Evolutionary conservation across 2,113 vertebrate species (phyloP), one percentile per base, ranked within the genome.

Genomic region (Pangasianodon gigas): DNA sequence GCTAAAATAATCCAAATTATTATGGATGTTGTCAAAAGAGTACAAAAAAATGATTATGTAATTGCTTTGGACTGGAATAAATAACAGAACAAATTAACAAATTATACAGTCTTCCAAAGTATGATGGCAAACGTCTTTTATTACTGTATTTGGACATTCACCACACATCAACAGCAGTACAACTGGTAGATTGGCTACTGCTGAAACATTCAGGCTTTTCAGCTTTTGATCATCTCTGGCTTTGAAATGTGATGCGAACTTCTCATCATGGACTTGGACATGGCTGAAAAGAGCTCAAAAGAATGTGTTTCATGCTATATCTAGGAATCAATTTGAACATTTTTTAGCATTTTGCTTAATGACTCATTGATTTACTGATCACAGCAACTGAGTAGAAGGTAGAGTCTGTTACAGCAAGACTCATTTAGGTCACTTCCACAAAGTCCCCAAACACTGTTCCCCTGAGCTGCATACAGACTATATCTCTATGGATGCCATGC

Each of bases 391-490:
- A 46, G 60, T 74, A 82, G 65, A 74, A 65, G 13, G 37, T 67
- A n/a, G 29, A 87, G 60, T 71, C 62, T 86, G 71, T 84, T 69
- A 62, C 83, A 89, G 32, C 60, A 71, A 65, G 37, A 85, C 81
- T 88, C n/a, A 82, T 89, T 51, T 85, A 37, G 75, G 81, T 79
- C 44, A 21, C n/a, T 77, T 89, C 69, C 65, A 54, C 69, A 80
- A 89, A 91, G 74, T 88, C 77, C 67, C 69, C 84, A 86, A 62
- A 88, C 32, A 77, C 88, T 52, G 82, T 51, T 80, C 13, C 60
- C 86, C 89, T 92, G 90, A 37, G 44, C 81, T 91, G 89, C 87
- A 92, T 87, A 87, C 89, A 89, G 91, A 92, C 77, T 56, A 87
- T 82, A 87, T 85, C 24, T 29, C 83, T 71, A 82, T 48, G 69